Percentiles rank a stretch among this genome's conserved stretches.
Evolutionary conservation across 2,888 invertebrate genomes (phyloP).

Genomic region (Poecilobothrus nobilitatus): DNA sequence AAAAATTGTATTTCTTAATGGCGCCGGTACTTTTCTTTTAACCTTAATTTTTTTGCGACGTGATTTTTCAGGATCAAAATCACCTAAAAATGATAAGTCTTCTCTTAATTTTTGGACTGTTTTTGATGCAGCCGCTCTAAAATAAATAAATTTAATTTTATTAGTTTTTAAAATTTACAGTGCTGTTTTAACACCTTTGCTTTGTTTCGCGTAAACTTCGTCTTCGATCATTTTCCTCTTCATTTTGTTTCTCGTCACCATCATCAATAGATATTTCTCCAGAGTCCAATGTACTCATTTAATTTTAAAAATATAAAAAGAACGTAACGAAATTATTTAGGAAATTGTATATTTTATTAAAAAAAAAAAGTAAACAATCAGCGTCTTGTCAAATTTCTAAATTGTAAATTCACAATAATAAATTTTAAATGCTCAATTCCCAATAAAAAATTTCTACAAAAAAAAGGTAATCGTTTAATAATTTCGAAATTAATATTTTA

Average conservation of each 20-base stretch:
- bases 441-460: too few species aligned
- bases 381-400: too few species aligned
- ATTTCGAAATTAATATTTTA: too few species aligned
- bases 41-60: conserved; percentile 68
- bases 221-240: background rate
- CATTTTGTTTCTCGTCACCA: background rate
- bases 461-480: too few species aligned
- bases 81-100: conserved; percentile 43
- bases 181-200: background rate
- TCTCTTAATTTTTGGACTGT: conserved; percentile 2
- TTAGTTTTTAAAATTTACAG: too few species aligned
- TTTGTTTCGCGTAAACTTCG: background rate
- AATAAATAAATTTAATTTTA: background rate
- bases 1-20: conserved; percentile 46
- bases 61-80: conserved; percentile 73
- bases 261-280: background rate
- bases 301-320: background rate
- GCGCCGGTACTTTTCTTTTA: conserved; percentile 49
- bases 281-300: background rate
- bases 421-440: too few species aligned
- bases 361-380: too few species aligned
- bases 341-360: too few species aligned
- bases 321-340: too few species aligned
- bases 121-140: background rate
- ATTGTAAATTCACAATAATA: too few species aligned